A percentile compares a stretch with the other conserved stretches of the same genome.
phyloP scores from a whole-genome alignment of 2,113 vertebrate species.

The Cromileptes altivelis region DNA sequence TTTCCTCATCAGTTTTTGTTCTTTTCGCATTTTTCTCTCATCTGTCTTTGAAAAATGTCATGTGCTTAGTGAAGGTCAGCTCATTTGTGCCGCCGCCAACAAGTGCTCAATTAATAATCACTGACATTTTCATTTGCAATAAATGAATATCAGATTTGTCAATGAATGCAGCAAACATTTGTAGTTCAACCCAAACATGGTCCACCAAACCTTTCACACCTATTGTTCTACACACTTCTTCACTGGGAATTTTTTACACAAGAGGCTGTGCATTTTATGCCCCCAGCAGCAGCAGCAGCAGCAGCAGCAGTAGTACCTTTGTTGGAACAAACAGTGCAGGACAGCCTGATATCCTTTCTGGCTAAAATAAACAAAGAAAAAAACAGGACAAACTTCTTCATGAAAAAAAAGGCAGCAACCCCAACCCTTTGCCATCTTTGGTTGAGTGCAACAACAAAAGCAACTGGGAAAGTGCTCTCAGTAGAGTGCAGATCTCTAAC shows the following conservation, averaged over 20 bases:
- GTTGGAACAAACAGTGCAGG: not conserved
- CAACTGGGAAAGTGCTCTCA: not conserved
- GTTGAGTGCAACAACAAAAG: not conserved
- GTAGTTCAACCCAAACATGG: too few species aligned
- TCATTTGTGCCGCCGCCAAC: slow-evolving; percentile 20
- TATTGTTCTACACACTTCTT: not conserved
- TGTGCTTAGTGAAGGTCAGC: slow-evolving; percentile 30
- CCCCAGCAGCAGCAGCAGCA: not conserved
- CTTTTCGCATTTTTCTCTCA: not conserved
- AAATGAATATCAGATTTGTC: slow-evolving; percentile 13
- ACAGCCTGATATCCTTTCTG: not conserved
- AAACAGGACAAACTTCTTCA: not conserved
- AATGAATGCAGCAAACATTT: not conserved
- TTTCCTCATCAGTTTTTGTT: not conserved
- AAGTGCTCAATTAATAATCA: slow-evolving; percentile 45
- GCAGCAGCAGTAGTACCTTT: not conserved
- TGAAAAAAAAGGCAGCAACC: not conserved
- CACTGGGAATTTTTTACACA: not conserved
- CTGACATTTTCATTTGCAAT: slow-evolving; percentile 41
- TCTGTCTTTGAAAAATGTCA: slow-evolving; percentile 26
- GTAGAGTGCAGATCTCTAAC: too few species aligned
- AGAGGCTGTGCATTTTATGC: not conserved
- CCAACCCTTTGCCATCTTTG: not conserved
- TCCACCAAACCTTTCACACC: not conserved
- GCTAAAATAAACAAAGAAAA: not conserved